Evolutionary conservation across 2,113 vertebrate species (phyloP), one percentile per base, ranked within the genome.

Genomic region (Ailurus styani): DNA sequence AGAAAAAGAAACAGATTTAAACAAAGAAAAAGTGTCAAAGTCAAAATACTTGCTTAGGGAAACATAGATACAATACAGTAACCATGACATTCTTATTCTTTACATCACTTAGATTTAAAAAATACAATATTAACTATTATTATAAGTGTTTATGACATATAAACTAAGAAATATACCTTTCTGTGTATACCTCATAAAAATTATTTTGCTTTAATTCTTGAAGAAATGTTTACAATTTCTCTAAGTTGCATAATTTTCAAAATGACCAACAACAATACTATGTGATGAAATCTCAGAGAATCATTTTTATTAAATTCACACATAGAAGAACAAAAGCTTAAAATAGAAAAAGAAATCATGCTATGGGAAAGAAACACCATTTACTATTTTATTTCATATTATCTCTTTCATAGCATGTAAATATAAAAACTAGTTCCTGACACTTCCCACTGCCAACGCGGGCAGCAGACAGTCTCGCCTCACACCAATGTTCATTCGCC

Each of bases 1-100:
- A 91, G 1, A 93, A 93, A 98, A 73, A 95, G 64, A 97, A 90
- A 97, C 8, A 85, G 42, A 90, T 57, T 96, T 77, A 88, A 91
- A 60, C 42, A 96, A 90, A 87, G 55, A 79, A 81, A 29, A 93
- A 70, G 47, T 64, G 47, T 83, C 54, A 95, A 88, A 73, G 60
- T 13, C 50, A 96, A 81, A 79, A 42, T 34, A 50, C 75, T 79
- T 37, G 27, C 42, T 81, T 83, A 85, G 31, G 84, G 45, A 91
- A 95, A 82, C 66, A 70, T 21, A 55, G 66, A 40, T 37, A 88
- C 2, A 34, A 12, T 62, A 93, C 2, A 27, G 25, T n/a, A 90
- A 29, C 15, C 27, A 68, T 62, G 45, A 72, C 72, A 85, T 68
- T 87, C 34, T 68, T 81, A 40, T 7, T 3, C 62, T 15, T 23